Conservation (phyloP, 2,888 invertebrate species). For the Cephus rjabovi region DNA sequence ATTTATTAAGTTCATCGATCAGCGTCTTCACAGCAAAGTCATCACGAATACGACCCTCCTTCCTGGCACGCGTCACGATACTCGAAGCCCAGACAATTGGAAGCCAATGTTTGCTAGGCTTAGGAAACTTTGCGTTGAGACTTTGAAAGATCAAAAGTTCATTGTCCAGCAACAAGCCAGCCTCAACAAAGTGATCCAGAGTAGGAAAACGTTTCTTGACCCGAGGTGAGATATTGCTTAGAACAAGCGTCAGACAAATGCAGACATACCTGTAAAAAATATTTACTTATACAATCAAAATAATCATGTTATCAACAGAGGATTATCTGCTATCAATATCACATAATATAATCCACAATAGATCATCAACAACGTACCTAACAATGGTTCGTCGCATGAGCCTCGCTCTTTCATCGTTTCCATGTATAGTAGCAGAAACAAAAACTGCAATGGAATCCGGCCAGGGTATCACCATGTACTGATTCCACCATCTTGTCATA, state of each 20-base stretch:
- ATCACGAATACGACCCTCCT: conserved; percentile 88
- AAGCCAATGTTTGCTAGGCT: conserved; percentile 90
- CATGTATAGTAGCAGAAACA: conserved; percentile 85
- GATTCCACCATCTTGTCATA: conserved; percentile 91
- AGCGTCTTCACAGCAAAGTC: conserved; percentile 95
- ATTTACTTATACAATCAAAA: background rate
- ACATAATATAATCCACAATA: background rate
- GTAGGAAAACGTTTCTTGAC: conserved; percentile 92
- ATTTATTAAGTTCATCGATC: conserved; percentile 74
- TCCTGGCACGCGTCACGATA: conserved; percentile 89
- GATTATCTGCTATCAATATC: background rate
- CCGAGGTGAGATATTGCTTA: conserved; percentile 86
- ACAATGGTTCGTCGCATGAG: conserved; percentile 86
- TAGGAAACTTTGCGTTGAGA: conserved; percentile 84
- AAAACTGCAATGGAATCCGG: conserved; percentile 90
- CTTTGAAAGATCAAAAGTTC: conserved; percentile 83
- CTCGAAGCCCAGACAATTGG: conserved; percentile 94
- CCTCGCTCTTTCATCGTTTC: conserved; percentile 84
- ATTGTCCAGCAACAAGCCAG: conserved; percentile 84
- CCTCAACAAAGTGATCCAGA: conserved; percentile 84
- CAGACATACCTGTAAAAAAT: conserved; percentile 70
- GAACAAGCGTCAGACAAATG: conserved; percentile 87
- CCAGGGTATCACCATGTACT: conserved; percentile 86
- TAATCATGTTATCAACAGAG: background rate
- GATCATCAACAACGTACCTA: conserved; percentile 72